phyloP scores from a whole-genome alignment of 2,888 invertebrate species.

The Cataglyphis rosenhaueri region DNA sequence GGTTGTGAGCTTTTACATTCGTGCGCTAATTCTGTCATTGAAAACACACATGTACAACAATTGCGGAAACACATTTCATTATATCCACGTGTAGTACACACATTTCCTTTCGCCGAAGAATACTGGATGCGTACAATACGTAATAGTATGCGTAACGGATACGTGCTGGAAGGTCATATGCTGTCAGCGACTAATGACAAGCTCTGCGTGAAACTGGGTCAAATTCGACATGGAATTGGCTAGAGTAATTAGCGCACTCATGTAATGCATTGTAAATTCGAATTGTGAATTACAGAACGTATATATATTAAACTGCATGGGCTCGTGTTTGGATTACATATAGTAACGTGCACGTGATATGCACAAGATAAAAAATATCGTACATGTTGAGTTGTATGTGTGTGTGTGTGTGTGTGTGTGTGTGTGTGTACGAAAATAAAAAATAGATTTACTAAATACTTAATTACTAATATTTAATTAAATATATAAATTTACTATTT shows the following conservation, averaged over 20 bases:
- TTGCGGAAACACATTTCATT: slow-evolving; percentile 62
- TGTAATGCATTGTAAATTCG: slow-evolving; percentile 41
- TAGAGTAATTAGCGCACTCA: slow-evolving; percentile 36
- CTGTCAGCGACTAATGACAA: slow-evolving; percentile 39
- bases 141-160: slow-evolving; percentile 14
- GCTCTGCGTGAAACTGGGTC: slow-evolving; percentile 58
- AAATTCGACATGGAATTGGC: slow-evolving; percentile 38
- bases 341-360: too few relatives aligned
- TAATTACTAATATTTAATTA: not conserved
- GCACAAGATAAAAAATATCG: not conserved
- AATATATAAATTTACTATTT: not conserved
- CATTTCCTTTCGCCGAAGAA: slow-evolving; percentile 52
- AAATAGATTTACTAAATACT: not conserved
- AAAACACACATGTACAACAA: slow-evolving; percentile 52
- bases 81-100: slow-evolving; percentile 39
- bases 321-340: slow-evolving; percentile 1
- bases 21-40: slow-evolving; percentile 16
- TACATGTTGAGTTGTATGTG: not conserved
- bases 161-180: slow-evolving; percentile 30
- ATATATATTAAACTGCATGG: slow-evolving; percentile 1
- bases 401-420: too few relatives aligned
- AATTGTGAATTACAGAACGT: slow-evolving; percentile 25
- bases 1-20: not conserved
- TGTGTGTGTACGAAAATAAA: not conserved
- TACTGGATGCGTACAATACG: slow-evolving; percentile 30